A percentile compares a stretch with the other conserved stretches of the same genome.
These are phyloP conservation scores for Arothron firmamentum DNA, from an alignment of 2,113 vertebrate genomes.

Conservation along the genomic window DNA sequence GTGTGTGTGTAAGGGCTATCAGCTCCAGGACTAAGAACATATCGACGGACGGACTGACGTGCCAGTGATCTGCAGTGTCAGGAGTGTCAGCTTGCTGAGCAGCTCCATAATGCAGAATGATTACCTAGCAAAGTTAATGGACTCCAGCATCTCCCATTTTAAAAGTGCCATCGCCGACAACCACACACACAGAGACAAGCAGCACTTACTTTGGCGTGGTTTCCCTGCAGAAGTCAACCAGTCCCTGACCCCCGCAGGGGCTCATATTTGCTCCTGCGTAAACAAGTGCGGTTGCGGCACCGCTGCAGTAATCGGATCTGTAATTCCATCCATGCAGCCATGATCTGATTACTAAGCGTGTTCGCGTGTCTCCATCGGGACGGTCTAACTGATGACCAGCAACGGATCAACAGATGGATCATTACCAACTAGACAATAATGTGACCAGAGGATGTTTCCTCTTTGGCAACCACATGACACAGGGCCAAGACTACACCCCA, in stretches of 20 bases:
- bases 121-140: constrained; percentile 53
- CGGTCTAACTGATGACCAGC: no score
- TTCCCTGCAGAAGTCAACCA: not conserved
- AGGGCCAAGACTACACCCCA: no score
- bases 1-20: not conserved
- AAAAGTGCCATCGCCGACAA: constrained; percentile 27
- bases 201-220: not conserved
- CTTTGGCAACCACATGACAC: no score
- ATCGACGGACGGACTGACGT: constrained; percentile 4
- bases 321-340: no score
- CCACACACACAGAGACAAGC: constrained; percentile 12
- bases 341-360: no score
- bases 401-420: no score
- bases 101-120: constrained; percentile 51
- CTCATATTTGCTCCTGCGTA: not conserved
- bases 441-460: no score
- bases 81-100: constrained; percentile 37
- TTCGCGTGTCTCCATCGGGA: no score
- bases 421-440: no score
- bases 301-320: no score
- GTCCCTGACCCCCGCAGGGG: not conserved
- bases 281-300: no score
- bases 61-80: constrained; percentile 45
- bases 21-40: not conserved
- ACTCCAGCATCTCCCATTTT: constrained; percentile 24